Evolutionary conservation across 2,888 invertebrate genomes (phyloP).

Genomic region (Scaptomyza flava): DNA sequence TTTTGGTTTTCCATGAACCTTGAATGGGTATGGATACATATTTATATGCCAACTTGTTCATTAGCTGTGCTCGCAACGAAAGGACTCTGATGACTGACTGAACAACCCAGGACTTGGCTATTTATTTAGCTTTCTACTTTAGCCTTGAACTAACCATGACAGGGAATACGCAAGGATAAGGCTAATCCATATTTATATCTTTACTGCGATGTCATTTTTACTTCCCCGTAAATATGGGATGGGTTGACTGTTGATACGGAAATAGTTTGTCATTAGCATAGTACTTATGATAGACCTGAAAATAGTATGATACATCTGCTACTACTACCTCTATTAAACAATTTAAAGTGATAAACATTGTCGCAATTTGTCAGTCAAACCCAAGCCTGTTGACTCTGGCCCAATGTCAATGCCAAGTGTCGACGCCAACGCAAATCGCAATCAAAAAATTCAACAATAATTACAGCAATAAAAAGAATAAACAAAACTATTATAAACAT

Average conservation of each 20-base stretch:
- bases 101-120: conserved; percentile 1
- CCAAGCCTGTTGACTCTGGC: conserved; percentile 36
- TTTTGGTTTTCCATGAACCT: no score
- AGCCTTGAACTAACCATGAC: conserved; percentile 45
- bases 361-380: conserved; percentile 49
- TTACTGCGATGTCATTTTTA: background rate
- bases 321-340: conserved; percentile 60
- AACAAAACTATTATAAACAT: conserved; percentile 21
- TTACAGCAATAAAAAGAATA: conserved; percentile 71
- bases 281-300: conserved; percentile 50
- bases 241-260: conserved; percentile 38
- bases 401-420: conserved; percentile 71
- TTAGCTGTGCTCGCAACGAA: conserved; percentile 30
- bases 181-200: background rate
- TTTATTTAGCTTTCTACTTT: conserved; percentile 35
- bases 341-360: conserved; percentile 67
- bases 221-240: background rate
- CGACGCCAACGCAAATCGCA: conserved; percentile 55
- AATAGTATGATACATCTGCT: conserved; percentile 38
- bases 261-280: conserved; percentile 34
- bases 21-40: conserved; percentile 48
- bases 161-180: conserved; percentile 15
- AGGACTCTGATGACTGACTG: conserved; percentile 47
- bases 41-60: conserved; percentile 51
- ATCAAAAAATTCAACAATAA: conserved; percentile 76